Conservation (phyloP, 2,888 invertebrate genomes). For the Ochropleura leucogaster region DNA sequence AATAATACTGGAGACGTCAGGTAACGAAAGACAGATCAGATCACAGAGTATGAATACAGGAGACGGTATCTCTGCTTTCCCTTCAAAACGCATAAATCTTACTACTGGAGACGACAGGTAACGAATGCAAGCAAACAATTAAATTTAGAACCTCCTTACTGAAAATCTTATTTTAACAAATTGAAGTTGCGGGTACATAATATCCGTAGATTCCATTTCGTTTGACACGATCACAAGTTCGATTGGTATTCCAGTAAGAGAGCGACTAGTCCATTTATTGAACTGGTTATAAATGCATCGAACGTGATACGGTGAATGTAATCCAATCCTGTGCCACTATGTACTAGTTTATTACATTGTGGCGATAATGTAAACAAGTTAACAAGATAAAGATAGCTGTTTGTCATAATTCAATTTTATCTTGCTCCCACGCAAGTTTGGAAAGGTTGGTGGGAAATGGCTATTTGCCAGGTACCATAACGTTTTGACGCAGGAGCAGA, state of each 20-base stretch:
- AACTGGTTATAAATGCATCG: constrained; percentile 64
- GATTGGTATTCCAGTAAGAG: constrained; percentile 46
- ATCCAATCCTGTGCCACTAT: neutral
- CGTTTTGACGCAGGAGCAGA: too few species aligned
- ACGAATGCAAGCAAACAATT: too few species aligned
- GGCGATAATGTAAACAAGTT: constrained; percentile 1
- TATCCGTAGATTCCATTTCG: neutral
- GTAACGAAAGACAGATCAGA: too few species aligned
- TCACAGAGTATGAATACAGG: too few species aligned
- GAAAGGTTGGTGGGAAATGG: neutral
- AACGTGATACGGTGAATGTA: constrained; percentile 52
- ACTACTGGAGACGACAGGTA: too few species aligned
- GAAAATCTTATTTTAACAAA: too few species aligned
- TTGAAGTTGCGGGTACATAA: too few species aligned
- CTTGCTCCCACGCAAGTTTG: neutral
- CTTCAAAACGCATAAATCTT: too few species aligned
- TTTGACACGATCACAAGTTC: constrained; percentile 26
- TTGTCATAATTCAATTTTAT: constrained; percentile 11
- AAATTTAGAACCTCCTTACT: too few species aligned
- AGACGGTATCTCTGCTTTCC: too few species aligned
- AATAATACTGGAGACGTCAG: too few species aligned
- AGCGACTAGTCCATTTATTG: constrained; percentile 54
- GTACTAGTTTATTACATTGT: neutral
- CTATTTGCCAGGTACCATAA: neutral
- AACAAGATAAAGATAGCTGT: neutral